These are phyloP conservation scores for Clinocottus analis DNA, from an alignment of 2,113 vertebrate species.

Conservation along the genomic window DNA sequence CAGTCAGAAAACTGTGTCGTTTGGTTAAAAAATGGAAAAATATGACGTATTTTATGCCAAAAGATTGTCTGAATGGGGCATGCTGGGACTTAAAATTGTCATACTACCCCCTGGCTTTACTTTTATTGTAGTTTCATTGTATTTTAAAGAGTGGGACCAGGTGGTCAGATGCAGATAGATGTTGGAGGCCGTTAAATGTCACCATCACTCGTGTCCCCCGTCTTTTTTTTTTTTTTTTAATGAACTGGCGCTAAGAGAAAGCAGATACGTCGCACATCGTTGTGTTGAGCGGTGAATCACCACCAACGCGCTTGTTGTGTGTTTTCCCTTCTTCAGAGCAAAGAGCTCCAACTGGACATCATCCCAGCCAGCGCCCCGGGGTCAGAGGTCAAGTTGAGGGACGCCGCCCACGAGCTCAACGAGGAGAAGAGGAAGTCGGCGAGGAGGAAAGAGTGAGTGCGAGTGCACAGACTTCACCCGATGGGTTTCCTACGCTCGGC, in stretches of 20 bases:
- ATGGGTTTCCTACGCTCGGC: conserved; percentile 1
- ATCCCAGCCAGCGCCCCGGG: conserved; percentile 96
- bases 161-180: background rate
- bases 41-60: too few relatives aligned
- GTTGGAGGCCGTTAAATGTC: background rate
- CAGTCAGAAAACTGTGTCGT: too few relatives aligned
- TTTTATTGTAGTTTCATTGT: background rate
- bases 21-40: too few relatives aligned
- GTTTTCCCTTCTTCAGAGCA: conserved; percentile 87
- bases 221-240: conserved; percentile 36
- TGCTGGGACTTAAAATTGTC: too few relatives aligned
- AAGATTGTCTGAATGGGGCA: too few relatives aligned
- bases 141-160: background rate
- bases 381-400: conserved; percentile 97
- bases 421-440: conserved; percentile 98
- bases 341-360: conserved; percentile 97
- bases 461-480: background rate
- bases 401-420: conserved; percentile 96
- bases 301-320: background rate
- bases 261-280: background rate
- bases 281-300: conserved; percentile 28
- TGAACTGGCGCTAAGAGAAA: conserved; percentile 28
- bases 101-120: background rate
- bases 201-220: background rate
- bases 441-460: conserved; percentile 95